Conservation (phyloP, 2,797 vertebrate genomes). For the Sebastes oblongus region DNA sequence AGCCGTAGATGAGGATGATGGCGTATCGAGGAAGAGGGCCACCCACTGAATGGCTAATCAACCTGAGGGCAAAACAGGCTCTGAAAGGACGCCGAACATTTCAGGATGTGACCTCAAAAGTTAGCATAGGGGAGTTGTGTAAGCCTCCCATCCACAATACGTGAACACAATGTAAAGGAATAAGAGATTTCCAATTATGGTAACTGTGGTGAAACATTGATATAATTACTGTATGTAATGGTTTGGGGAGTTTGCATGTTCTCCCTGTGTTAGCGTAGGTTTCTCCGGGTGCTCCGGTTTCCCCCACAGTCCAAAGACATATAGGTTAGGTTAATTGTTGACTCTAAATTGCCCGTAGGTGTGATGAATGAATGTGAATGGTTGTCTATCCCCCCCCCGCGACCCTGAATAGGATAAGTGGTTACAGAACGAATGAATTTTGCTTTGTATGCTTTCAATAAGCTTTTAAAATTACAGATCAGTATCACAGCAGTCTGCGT, state of each 20-base stretch:
- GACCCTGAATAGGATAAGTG: no score
- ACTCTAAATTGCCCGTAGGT: no score
- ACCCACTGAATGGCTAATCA: constrained; percentile 52
- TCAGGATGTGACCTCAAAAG: constrained; percentile 15
- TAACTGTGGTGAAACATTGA: not conserved
- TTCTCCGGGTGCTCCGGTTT: no score
- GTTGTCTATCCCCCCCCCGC: not conserved
- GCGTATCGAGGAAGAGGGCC: constrained; percentile 27
- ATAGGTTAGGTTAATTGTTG: no score
- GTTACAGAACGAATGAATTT: not conserved
- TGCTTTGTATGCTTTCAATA: not conserved
- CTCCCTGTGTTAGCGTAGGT: no score
- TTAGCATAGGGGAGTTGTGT: not conserved
- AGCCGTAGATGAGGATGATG: constrained; percentile 40
- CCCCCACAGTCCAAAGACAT: no score
- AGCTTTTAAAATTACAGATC: not conserved
- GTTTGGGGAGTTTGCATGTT: no score
- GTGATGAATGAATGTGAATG: no score
- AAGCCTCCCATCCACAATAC: constrained; percentile 1
- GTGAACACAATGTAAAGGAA: not conserved
- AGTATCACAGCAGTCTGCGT: not conserved
- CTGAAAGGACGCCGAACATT: constrained; percentile 11
- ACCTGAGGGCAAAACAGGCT: constrained; percentile 29
- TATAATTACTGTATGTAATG: not conserved
- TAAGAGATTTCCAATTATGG: not conserved